These are phyloP conservation scores for Serranochromis macrocephalus DNA, from an alignment of 2,113 vertebrate species.

Conservation along the genomic window DNA sequence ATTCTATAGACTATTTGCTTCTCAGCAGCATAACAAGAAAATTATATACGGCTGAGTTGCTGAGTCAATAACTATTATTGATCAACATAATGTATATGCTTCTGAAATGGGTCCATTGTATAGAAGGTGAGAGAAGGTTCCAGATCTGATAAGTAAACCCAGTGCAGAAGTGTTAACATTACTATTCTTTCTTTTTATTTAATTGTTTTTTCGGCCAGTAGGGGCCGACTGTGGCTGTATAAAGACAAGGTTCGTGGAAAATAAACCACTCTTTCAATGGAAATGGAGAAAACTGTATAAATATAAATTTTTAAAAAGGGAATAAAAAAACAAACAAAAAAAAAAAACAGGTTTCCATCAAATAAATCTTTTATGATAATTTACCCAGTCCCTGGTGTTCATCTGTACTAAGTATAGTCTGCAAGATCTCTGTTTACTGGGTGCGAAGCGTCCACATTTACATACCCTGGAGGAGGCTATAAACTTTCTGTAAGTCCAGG, in stretches of 20 bases:
- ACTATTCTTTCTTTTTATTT: not conserved
- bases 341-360: not conserved
- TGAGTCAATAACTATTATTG: not conserved
- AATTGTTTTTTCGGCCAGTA: not conserved
- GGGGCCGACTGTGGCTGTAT: not conserved
- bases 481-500: not conserved
- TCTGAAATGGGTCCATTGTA: not conserved
- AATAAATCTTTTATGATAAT: not conserved
- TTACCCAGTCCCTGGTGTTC: not conserved
- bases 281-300: not conserved
- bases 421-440: not conserved
- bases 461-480: not conserved
- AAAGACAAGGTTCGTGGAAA: not conserved
- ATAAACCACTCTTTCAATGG: not conserved
- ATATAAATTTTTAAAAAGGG: rapidly evolving
- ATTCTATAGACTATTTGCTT: not conserved
- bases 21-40: not conserved
- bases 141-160: not conserved
- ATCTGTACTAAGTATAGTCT: not conserved
- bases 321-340: not conserved
- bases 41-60: not conserved
- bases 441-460: not conserved
- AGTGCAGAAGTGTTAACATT: not conserved
- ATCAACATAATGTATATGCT: not conserved
- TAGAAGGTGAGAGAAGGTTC: not conserved